Base-by-base conservation (phyloP, 1,140 invertebrate species). In the Calosoma granatense region DNA sequence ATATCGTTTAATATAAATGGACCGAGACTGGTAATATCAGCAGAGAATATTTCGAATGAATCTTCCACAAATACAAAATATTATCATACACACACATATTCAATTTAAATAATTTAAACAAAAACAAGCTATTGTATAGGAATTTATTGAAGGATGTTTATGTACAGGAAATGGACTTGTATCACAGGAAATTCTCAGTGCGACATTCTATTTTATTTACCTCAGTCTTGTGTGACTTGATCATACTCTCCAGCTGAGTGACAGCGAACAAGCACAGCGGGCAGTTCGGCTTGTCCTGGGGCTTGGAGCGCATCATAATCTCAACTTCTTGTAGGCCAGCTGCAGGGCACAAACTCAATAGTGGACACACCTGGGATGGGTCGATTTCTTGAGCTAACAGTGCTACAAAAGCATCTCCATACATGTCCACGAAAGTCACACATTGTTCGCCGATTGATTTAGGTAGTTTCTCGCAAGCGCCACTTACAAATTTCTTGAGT, bases 191-290 rank as follows among this genome's bases (percentile, higher is more conserved):
- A 53, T 56, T 59, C 11, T 17, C 23, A 26, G 14, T 51, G 12
- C 20, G 2, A 54, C 20, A 41, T n/a, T n/a, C n/a, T n/a, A n/a
- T n/a, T n/a, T n/a, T 60, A 65, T 62, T 66, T 73, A 86, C 86
- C 78, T 87, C 81, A 22, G 83, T 87, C 63, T 77, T 83, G 58
- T 89, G 82, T 51, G 84, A 74, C 63, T 82, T 81, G 1, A 90
- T 75, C 63, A 81, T 78, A 20, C 80, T 71, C 63, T 88, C 78
- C 47, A 88, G 64, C 67, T 87, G 79, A 60, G 82, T 78, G 11
- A 93, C 79, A 15, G 87, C 88, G 64, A 91, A 83, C 19, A 92
- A 73, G 69, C 91, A 94, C 1, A 92, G 70, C n/a, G 88, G 85
- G 66, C 89, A 92, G 23, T 74, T 80, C 17, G 79, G 77, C 55